Percentiles rank a stretch among this genome's conserved stretches.
Conservation (phyloP, 2,797 vertebrate genomes). For the Caiman crocodilus region DNA sequence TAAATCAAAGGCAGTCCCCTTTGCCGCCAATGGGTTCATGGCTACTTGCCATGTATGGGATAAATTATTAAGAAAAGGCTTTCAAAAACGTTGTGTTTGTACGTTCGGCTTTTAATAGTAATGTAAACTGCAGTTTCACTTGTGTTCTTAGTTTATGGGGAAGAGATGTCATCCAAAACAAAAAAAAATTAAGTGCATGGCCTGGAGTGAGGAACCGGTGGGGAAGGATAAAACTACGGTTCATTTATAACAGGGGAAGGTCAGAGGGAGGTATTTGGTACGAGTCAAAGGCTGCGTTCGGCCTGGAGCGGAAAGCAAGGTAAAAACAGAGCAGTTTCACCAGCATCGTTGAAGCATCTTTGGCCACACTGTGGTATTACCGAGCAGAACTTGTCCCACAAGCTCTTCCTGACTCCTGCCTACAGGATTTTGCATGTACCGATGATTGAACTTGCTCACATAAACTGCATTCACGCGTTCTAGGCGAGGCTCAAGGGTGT, state of each 20-base stretch:
- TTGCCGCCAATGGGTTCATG: constrained; percentile 35
- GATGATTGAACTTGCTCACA: background rate
- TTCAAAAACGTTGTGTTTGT: constrained; percentile 60
- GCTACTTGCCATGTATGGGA: constrained; percentile 38
- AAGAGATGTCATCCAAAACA: constrained; percentile 27
- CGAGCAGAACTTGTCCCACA: background rate
- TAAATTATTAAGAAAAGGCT: constrained; percentile 65
- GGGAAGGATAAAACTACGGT: constrained; percentile 67
- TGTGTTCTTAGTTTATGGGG: constrained; percentile 46
- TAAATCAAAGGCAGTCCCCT: constrained; percentile 80
- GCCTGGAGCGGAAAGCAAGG: background rate
- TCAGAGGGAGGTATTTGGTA: constrained; percentile 55
- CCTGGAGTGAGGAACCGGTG: constrained; percentile 68
- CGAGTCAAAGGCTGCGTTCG: background rate
- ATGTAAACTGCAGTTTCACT: constrained; percentile 44
- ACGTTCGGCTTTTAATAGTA: constrained; percentile 59
- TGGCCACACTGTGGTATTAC: background rate
- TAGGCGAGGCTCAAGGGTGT: background rate
- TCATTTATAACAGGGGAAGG: constrained; percentile 68
- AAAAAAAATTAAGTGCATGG: constrained; percentile 49
- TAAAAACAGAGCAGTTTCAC: background rate
- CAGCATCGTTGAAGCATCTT: background rate
- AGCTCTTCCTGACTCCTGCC: background rate
- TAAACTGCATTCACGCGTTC: background rate
- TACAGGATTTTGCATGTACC: background rate